Evolutionary conservation across 1,140 invertebrate genomes (phyloP).

Genomic region (Aphelinus certus): DNA sequence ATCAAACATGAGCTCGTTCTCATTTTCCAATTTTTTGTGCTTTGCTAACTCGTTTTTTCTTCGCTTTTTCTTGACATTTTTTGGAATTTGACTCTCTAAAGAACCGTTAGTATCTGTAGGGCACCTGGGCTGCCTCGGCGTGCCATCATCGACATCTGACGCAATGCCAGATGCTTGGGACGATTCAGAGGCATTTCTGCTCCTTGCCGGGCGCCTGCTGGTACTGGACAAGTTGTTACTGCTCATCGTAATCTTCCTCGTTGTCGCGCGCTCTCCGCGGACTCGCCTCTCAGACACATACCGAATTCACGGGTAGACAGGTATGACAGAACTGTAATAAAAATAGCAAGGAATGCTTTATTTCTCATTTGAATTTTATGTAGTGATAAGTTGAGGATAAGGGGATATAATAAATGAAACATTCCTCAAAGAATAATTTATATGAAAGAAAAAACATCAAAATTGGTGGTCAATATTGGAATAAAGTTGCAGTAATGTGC

Average conservation of each 20-base stretch:
- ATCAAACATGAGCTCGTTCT: too few species aligned
- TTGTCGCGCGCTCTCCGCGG: constrained; percentile 29
- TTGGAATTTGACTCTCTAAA: constrained; percentile 4
- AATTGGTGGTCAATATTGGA: too few species aligned
- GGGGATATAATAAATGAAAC: too few species aligned
- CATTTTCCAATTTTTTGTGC: too few species aligned
- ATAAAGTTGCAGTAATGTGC: too few species aligned
- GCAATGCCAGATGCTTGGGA: constrained; percentile 1
- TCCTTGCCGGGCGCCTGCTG: constrained; percentile 23
- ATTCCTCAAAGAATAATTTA: too few species aligned
- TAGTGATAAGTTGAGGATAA: too few species aligned
- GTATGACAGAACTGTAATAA: constrained; percentile 15
- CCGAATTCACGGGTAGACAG: neutral
- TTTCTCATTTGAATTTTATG: too few species aligned
- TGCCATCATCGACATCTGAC: neutral
- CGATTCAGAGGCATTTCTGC: constrained; percentile 23
- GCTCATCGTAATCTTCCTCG: constrained; percentile 22
- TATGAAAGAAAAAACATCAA: too few species aligned
- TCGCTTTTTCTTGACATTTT: constrained; percentile 29
- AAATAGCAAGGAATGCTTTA: neutral
- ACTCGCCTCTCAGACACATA: constrained; percentile 22
- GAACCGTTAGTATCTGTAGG: neutral
- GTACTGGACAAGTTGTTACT: constrained; percentile 4
- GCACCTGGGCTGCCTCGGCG: neutral
- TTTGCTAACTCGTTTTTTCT: constrained; percentile 23